A percentile compares a stretch with the other conserved stretches of the same genome.
phyloP scores from a whole-genome alignment of 1,140 invertebrate species.

The Musca domestica region DNA sequence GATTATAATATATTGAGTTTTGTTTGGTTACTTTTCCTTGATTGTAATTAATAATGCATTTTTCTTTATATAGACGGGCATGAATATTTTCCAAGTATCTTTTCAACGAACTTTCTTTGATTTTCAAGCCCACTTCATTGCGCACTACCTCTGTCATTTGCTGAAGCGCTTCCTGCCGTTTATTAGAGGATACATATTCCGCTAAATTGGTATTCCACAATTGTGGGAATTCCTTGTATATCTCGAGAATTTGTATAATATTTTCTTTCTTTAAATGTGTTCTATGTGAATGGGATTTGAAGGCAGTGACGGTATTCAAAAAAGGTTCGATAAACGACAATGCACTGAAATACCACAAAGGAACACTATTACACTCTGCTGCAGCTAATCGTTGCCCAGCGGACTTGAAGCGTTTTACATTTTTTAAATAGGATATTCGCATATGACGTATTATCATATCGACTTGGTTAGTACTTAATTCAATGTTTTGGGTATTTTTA shows the following conservation, averaged over 20 bases:
- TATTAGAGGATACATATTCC: conserved; percentile 8
- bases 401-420: neutral
- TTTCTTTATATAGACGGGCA: conserved; percentile 1
- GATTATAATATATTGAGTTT: conserved; percentile 3
- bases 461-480: neutral
- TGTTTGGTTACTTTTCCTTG: neutral
- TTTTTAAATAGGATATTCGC: neutral
- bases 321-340: neutral
- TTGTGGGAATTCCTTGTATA: neutral
- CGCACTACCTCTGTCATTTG: neutral
- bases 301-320: neutral
- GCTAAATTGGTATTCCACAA: conserved; percentile 20
- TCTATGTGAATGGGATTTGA: neutral
- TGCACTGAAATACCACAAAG: neutral
- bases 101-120: neutral
- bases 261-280: neutral
- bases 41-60: neutral
- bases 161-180: conserved; percentile 1
- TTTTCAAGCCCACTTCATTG: neutral
- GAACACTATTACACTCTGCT: neutral
- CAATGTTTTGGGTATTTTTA: neutral
- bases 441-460: neutral
- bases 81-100: neutral
- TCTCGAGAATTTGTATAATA: neutral
- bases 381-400: neutral